Evolutionary conservation across 2,797 vertebrate species (phyloP).

Genomic region (Danio aesculapii): DNA sequence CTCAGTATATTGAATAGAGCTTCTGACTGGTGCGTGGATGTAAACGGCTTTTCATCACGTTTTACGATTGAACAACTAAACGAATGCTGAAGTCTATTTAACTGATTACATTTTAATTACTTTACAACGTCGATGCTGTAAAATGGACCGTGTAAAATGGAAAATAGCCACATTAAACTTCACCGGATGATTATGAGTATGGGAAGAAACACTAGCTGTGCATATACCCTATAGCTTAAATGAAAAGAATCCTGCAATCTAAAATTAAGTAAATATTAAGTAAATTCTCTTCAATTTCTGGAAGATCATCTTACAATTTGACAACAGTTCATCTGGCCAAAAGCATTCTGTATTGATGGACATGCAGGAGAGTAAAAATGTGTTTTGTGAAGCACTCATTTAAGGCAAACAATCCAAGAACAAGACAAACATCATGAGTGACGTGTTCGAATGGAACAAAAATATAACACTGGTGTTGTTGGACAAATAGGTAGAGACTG

Average conservation of each 20-base stretch:
- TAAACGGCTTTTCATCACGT: too few relatives aligned
- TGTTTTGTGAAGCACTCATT: constrained; percentile 16
- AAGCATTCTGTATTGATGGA: constrained; percentile 21
- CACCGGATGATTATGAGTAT: too few relatives aligned
- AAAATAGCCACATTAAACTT: too few relatives aligned
- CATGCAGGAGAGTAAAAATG: constrained; percentile 26
- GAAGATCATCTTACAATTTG: constrained; percentile 11
- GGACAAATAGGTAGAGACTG: constrained; percentile 14
- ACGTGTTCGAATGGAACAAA: constrained; percentile 1
- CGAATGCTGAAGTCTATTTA: too few relatives aligned
- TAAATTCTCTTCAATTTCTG: constrained; percentile 7
- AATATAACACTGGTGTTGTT: background rate
- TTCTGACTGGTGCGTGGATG: too few relatives aligned
- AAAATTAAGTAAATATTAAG: constrained; percentile 57
- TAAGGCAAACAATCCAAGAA: background rate
- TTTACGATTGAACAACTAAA: too few relatives aligned
- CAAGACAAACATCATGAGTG: constrained; percentile 32
- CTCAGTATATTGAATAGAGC: too few relatives aligned
- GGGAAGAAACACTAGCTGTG: too few relatives aligned
- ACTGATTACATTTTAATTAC: too few relatives aligned
- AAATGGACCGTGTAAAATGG: too few relatives aligned
- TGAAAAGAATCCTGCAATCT: constrained; percentile 19
- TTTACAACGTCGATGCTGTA: too few relatives aligned
- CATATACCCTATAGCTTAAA: too few relatives aligned
- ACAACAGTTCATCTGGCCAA: constrained; percentile 23